These are phyloP conservation scores for Saccostrea glomerata DNA, from an alignment of 1,140 invertebrate species.

Conservation along the genomic window DNA sequence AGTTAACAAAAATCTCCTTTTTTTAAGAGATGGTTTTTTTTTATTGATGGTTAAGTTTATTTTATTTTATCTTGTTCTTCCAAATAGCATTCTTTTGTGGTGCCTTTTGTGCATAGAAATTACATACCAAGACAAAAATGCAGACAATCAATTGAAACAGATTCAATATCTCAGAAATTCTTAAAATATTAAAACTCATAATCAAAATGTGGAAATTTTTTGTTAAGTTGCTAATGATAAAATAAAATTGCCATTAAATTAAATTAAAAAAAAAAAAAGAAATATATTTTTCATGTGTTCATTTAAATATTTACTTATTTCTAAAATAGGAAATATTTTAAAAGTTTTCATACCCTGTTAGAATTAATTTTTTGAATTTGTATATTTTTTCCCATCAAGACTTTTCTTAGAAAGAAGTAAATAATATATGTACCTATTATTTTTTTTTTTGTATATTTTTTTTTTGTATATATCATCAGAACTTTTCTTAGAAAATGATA, in stretches of 20 bases:
- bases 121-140: not conserved
- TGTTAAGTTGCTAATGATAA: not conserved
- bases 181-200: not conserved
- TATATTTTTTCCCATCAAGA: no score
- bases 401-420: no score
- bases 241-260: not conserved
- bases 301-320: no score
- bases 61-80: not conserved
- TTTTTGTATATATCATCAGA: no score
- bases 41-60: conserved; percentile 4
- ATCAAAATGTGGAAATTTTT: not conserved
- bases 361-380: no score
- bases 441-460: no score
- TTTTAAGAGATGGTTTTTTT: not conserved
- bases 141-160: not conserved
- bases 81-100: conserved; percentile 4
- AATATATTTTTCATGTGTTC: not conserved
- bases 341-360: no score
- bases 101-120: not conserved
- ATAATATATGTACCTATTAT: no score
- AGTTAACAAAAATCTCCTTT: not conserved
- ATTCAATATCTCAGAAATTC: not conserved
- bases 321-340: no score
- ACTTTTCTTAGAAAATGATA: no score
- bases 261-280: not conserved